These are phyloP conservation scores for Paragorgia papillata DNA, from an alignment of 92 coral and sea anemone species.

Conservation along the genomic window DNA sequence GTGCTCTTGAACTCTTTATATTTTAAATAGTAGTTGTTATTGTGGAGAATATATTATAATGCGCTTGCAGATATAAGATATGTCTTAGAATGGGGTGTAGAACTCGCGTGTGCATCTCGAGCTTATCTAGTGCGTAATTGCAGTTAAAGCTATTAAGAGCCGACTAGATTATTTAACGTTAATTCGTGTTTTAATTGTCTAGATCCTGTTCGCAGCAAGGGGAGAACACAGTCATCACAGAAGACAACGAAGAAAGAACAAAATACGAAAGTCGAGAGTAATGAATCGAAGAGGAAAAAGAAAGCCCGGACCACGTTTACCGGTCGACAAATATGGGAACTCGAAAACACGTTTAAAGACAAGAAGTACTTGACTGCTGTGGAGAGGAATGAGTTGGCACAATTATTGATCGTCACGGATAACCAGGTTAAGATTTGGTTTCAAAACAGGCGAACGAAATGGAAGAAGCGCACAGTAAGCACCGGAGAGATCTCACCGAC, in stretches of 20 bases:
- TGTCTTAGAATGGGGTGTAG: not conserved
- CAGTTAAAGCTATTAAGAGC: not conserved
- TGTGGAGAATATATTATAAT: not conserved
- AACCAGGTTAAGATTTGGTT: slow-evolving; percentile 99
- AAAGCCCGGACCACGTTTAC: slow-evolving; percentile 99
- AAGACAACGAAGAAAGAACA: slow-evolving; percentile 55
- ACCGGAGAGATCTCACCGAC: not conserved
- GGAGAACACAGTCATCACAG: slow-evolving; percentile 22
- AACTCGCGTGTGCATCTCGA: slow-evolving; percentile 8
- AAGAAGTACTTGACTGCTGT: slow-evolving; percentile 93
- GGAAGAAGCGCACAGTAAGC: slow-evolving; percentile 77
- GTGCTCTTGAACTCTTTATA: not conserved
- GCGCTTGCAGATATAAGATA: not conserved
- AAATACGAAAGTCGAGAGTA: slow-evolving; percentile 65
- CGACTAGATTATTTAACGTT: not conserved
- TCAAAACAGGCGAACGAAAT: slow-evolving; percentile 96
- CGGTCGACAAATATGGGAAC: slow-evolving; percentile 97
- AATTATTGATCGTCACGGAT: slow-evolving; percentile 92
- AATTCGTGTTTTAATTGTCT: not conserved
- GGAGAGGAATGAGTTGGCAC: slow-evolving; percentile 94
- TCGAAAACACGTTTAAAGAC: slow-evolving; percentile 95
- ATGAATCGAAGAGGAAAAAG: slow-evolving; percentile 83
- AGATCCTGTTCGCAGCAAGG: slow-evolving; percentile 14
- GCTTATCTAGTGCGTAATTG: not conserved
- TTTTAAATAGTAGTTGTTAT: not conserved